Percentiles rank a stretch among this genome's conserved stretches.
These are phyloP conservation scores for Phania funesta DNA, from an alignment of 2,888 invertebrate genomes.

Conservation along the genomic window DNA sequence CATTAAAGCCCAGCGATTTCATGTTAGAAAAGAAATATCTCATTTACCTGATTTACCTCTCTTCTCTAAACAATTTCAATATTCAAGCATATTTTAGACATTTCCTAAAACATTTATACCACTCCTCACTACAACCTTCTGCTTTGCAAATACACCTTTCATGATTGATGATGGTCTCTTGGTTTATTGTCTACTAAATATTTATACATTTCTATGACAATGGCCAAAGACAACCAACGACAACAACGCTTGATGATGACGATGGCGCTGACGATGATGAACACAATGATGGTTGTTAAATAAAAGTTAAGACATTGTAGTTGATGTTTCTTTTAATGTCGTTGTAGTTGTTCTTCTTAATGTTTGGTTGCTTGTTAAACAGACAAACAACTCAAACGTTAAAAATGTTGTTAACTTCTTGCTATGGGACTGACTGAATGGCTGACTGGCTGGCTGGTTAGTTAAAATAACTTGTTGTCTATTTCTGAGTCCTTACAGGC, in stretches of 20 bases:
- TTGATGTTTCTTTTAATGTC: conserved; percentile 39
- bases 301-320: conserved; percentile 63
- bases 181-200: conserved; percentile 39
- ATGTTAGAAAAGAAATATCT: neutral
- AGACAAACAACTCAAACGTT: conserved; percentile 57
- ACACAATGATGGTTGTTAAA: conserved; percentile 50
- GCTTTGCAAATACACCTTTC: conserved; percentile 11
- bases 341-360: conserved; percentile 13
- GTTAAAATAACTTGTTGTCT: conserved; percentile 47
- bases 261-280: conserved; percentile 21
- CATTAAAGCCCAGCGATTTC: too few relatives aligned
- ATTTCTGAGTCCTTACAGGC: conserved; percentile 24
- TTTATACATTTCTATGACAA: conserved; percentile 34
- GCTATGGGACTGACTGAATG: conserved; percentile 11
- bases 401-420: conserved; percentile 59
- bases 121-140: neutral
- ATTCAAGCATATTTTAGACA: neutral
- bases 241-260: conserved; percentile 10
- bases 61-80: neutral
- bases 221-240: conserved; percentile 27
- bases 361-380: conserved; percentile 42
- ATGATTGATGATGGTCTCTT: conserved; percentile 31
- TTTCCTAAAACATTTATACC: neutral
- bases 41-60: neutral
- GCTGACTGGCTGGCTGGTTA: conserved; percentile 1